Percentiles rank a stretch among this genome's conserved stretches.
Conservation (phyloP, 1,140 invertebrate species). For the Chironomus tepperi region DNA sequence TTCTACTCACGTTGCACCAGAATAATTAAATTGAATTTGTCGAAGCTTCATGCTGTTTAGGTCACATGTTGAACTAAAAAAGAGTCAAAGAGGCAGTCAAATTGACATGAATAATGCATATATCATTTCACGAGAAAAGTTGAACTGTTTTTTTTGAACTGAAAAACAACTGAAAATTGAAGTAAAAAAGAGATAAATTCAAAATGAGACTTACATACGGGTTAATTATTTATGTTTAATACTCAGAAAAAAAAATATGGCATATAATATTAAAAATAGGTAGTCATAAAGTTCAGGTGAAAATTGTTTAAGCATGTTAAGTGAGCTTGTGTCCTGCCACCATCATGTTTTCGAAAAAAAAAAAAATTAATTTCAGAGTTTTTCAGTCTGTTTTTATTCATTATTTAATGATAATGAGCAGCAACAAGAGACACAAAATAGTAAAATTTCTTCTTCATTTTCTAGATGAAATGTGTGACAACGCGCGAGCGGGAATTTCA, state of each 20-base stretch:
- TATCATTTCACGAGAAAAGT: too few species aligned
- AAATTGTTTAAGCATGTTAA: constrained; percentile 17
- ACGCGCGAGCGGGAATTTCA: too few species aligned
- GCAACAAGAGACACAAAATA: too few species aligned
- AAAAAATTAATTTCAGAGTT: too few species aligned
- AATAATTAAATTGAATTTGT: too few species aligned
- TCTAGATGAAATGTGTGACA: too few species aligned
- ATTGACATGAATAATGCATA: not conserved
- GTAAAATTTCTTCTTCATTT: too few species aligned
- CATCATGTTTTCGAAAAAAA: not conserved
- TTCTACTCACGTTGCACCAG: too few species aligned
- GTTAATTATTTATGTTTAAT: not conserved
- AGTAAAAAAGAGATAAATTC: not conserved
- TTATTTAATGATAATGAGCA: not conserved
- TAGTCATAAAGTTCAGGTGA: constrained; percentile 19
- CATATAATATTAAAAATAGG: not conserved
- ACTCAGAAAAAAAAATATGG: not conserved
- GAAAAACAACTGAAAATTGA: not conserved
- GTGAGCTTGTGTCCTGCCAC: not conserved
- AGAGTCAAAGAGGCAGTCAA: too few species aligned
- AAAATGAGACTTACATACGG: not conserved
- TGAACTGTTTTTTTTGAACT: not conserved
- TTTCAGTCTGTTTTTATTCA: too few species aligned
- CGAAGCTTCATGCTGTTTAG: too few species aligned
- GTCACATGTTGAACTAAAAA: too few species aligned